Evolutionary conservation across 2,113 vertebrate species (phyloP), one percentile per base, ranked within the genome.

Genomic region (Eclectus roratus): DNA sequence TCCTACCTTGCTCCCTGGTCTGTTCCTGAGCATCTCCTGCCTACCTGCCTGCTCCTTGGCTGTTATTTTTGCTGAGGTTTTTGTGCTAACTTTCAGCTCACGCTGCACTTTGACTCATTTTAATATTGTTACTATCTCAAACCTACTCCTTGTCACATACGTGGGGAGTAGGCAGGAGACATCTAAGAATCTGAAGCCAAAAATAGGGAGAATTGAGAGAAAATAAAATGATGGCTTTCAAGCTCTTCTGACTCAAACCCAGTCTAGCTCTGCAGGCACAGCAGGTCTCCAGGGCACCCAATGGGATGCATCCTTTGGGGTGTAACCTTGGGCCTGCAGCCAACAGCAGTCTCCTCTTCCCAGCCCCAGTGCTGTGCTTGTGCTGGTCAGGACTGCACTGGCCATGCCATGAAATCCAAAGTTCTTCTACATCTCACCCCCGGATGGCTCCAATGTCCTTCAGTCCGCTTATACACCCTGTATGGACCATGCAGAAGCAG

Each of bases 101-200:
- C 74, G 90, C 94, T 50, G 60, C 20, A 8, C 68, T 84, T 93
- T 83, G 95, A 92, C 91, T 96, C 91, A 84, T 84, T 92, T 94
- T 94, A 88, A 79, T 95, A 96, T 94, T 97, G 89, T 95, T 95
- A 94, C 93, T 96, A 91, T 93, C 90, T 96, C 93, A 88, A 86
- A 92, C 90, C 94, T 85, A 92, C 96, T 94, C 94, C 85, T 93
- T 96, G 93, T 95, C 90, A 95, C 76, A 43, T 63, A 63, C 39
- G 11, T 60, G 43, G 58, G 44, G 90, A 93, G 94, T 93, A 88
- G 95, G 95, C 85, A 95, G 93, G 74, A 93, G 91, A 78, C 77
- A 94, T 83, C 90, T 55, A 95, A 88, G 83, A 93, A 90, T 90
- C 82, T n/a, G 56, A 79, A 88, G 47, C 76, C 85, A 90, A 91